A percentile compares a stretch with the other conserved stretches of the same genome.
Evolutionary conservation across 2,888 invertebrate species (phyloP).

Genomic region (Schrankia costaestrigalis): DNA sequence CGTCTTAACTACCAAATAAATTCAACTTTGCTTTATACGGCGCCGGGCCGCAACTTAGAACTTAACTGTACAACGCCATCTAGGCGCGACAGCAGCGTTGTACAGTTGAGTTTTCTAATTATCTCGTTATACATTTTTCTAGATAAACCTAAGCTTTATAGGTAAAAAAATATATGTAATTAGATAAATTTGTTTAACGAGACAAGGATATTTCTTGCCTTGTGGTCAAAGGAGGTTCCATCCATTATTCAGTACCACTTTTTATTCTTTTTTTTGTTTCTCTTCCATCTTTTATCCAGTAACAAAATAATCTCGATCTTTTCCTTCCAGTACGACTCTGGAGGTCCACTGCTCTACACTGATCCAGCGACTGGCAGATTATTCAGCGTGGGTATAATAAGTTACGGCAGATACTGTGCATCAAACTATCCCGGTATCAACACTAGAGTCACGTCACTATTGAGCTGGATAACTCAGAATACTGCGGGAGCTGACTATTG

Average conservation of each 20-base stretch:
- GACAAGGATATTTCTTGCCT: no score
- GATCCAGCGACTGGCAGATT: conserved; percentile 57
- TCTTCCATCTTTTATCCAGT: background rate
- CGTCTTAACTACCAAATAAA: no score
- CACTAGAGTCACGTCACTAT: conserved; percentile 73
- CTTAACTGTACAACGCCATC: no score
- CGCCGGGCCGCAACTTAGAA: no score
- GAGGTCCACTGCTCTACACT: conserved; percentile 53
- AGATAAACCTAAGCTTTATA: no score
- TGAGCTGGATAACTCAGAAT: conserved; percentile 79
- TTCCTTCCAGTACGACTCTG: conserved; percentile 36
- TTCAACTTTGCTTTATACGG: no score
- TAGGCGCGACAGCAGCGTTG: no score
- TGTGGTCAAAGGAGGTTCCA: no score
- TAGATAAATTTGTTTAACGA: no score
- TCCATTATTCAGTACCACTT: background rate
- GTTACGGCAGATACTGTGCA: conserved; percentile 79
- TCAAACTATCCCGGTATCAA: conserved; percentile 71
- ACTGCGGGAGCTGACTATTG: conserved; percentile 50
- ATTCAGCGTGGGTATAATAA: conserved; percentile 75
- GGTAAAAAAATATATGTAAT: no score
- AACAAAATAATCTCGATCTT: background rate
- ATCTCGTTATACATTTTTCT: no score
- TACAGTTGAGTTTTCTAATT: no score
- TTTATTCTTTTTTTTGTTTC: background rate